Percentiles rank a stretch among this genome's conserved stretches.
Evolutionary conservation across 2,888 invertebrate species (phyloP).

Genomic region (Meloe dianella): DNA sequence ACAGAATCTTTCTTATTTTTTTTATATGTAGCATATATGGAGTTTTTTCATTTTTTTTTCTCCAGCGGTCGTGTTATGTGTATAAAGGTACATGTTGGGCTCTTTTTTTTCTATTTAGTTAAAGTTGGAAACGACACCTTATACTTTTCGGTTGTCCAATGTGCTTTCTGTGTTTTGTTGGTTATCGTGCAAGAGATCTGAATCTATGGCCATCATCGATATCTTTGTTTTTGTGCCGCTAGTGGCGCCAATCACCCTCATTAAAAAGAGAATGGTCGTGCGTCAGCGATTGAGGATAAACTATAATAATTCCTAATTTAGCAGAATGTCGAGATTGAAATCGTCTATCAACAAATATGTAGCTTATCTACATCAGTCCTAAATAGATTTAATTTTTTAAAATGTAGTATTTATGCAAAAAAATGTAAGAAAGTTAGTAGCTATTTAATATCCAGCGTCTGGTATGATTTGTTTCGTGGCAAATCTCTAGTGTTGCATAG

Average conservation of each 20-base stretch:
- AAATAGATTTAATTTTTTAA: too few species aligned
- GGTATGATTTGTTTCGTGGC: neutral
- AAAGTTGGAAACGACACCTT: slow-evolving; percentile 46
- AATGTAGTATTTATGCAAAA: too few species aligned
- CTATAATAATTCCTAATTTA: slow-evolving; percentile 21
- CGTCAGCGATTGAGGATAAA: slow-evolving; percentile 35
- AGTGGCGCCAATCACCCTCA: slow-evolving; percentile 58
- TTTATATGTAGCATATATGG: slow-evolving; percentile 10
- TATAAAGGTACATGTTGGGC: neutral
- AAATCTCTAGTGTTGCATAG: neutral
- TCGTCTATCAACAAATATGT: neutral
- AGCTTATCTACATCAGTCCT: neutral
- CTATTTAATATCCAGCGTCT: neutral
- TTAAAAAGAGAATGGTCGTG: slow-evolving; percentile 47
- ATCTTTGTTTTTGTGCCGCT: slow-evolving; percentile 56
- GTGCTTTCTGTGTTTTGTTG: slow-evolving; percentile 55
- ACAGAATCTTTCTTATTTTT: slow-evolving; percentile 48
- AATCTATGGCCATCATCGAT: slow-evolving; percentile 57
- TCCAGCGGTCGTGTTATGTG: slow-evolving; percentile 23
- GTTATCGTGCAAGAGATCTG: slow-evolving; percentile 59
- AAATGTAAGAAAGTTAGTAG: too few species aligned
- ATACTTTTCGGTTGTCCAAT: slow-evolving; percentile 52
- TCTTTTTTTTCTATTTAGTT: slow-evolving; percentile 31
- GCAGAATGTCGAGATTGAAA: neutral
- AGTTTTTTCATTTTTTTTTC: slow-evolving; percentile 12